Evolutionary conservation across 1,140 invertebrate species (phyloP).

Genomic region (Eufriesea mexicana): DNA sequence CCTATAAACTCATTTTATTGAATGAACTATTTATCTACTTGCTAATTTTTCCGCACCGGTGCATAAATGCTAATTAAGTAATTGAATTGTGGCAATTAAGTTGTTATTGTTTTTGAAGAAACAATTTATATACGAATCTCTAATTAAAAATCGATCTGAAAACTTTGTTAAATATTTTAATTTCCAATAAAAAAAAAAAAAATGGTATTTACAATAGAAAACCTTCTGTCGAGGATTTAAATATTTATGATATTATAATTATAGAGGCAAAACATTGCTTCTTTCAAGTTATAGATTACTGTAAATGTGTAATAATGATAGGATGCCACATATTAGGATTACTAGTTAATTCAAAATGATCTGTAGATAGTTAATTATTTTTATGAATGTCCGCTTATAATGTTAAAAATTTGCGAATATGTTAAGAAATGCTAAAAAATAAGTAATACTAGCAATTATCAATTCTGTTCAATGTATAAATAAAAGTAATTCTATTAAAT

Average conservation of each 20-base stretch:
- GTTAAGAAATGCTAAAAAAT: conserved; percentile 57
- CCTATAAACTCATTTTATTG: conserved; percentile 52
- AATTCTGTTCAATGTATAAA: conserved; percentile 65
- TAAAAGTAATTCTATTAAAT: conserved; percentile 62
- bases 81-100: conserved; percentile 33
- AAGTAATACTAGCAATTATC: conserved; percentile 64
- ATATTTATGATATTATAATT: conserved; percentile 27
- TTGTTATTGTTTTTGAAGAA: conserved; percentile 52
- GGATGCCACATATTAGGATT: conserved; percentile 66
- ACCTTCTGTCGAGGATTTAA: neutral
- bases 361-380: conserved; percentile 73
- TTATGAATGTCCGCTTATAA: conserved; percentile 59
- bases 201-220: neutral
- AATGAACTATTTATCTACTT: conserved; percentile 51
- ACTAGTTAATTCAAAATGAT: conserved; percentile 73
- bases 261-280: conserved; percentile 46
- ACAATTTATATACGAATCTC: conserved; percentile 33
- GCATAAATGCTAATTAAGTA: conserved; percentile 33
- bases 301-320: conserved; percentile 71
- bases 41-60: conserved; percentile 45
- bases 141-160: neutral
- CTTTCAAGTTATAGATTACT: conserved; percentile 49
- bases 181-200: neutral
- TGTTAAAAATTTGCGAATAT: conserved; percentile 53
- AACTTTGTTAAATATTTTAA: conserved; percentile 1